Conservation (phyloP, 2,888 invertebrate genomes). For the Catocala sponsa region DNA sequence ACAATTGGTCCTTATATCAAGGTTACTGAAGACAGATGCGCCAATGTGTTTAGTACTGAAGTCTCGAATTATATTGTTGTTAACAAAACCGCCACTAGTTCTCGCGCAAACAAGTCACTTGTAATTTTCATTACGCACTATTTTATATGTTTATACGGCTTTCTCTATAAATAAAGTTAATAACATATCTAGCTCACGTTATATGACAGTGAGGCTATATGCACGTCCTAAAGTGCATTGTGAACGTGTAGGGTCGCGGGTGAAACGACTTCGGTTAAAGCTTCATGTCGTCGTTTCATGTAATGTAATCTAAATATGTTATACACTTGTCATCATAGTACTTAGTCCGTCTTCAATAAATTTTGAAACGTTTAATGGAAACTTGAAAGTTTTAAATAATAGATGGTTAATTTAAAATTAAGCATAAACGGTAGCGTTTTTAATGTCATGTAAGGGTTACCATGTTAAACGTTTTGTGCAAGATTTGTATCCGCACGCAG, state of each 20-base stretch:
- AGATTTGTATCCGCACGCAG: slow-evolving; percentile 41
- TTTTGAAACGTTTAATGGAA: slow-evolving; percentile 42
- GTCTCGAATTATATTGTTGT: no score
- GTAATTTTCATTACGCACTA: slow-evolving; percentile 47
- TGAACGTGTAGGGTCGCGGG: no score
- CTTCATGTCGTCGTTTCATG: not conserved
- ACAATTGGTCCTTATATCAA: no score
- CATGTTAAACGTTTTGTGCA: slow-evolving; percentile 49
- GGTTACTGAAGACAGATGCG: no score
- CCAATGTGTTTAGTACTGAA: no score
- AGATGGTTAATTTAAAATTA: slow-evolving; percentile 50
- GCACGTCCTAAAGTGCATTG: not conserved
- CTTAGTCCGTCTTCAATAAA: slow-evolving; percentile 46
- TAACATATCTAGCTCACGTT: slow-evolving; percentile 37
- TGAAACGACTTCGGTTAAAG: no score
- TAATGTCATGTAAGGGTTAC: slow-evolving; percentile 50
- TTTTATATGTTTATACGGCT: slow-evolving; percentile 57
- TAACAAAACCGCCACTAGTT: slow-evolving; percentile 8
- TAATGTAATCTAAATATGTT: slow-evolving; percentile 43
- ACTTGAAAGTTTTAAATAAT: slow-evolving; percentile 30
- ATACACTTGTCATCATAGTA: slow-evolving; percentile 42
- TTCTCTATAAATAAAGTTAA: slow-evolving; percentile 37
- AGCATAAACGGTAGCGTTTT: slow-evolving; percentile 49
- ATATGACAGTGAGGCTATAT: not conserved
- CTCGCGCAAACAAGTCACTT: slow-evolving; percentile 45